Percentiles rank a stretch among this genome's conserved stretches.
Evolutionary conservation across 2,888 invertebrate genomes (phyloP).

Genomic region (Lysandra coridon): DNA sequence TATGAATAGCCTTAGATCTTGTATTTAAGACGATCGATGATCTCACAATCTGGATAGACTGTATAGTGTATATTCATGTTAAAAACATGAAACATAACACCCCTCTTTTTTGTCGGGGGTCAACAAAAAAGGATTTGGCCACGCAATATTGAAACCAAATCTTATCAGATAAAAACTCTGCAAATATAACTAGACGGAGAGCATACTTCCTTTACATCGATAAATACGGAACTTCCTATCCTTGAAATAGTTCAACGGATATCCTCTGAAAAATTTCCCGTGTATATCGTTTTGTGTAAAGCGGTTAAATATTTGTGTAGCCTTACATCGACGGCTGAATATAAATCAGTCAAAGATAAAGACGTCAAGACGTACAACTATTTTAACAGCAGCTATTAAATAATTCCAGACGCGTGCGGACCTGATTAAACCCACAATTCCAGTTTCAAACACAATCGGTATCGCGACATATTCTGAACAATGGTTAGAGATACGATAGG

Average conservation of each 20-base stretch:
- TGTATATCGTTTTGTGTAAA: background rate
- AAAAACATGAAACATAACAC: background rate
- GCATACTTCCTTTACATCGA: constrained; percentile 5
- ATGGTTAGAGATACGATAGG: constrained; percentile 71
- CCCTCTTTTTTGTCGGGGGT: too few relatives aligned
- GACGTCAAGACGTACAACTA: constrained; percentile 14
- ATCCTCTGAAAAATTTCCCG: background rate
- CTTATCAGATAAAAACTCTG: background rate
- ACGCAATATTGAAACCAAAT: background rate
- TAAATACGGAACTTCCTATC: background rate
- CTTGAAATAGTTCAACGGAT: background rate
- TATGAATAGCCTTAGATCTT: too few relatives aligned
- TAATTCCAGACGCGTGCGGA: constrained; percentile 63
- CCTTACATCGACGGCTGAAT: background rate
- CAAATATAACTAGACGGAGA: background rate
- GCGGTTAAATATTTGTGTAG: constrained; percentile 3
- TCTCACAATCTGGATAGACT: too few relatives aligned
- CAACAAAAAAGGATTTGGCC: background rate
- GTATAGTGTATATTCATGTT: background rate
- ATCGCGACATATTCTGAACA: constrained; percentile 77
- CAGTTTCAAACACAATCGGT: constrained; percentile 67
- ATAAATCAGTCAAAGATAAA: constrained; percentile 4
- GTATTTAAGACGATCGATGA: too few relatives aligned
- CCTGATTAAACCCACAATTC: constrained; percentile 69
- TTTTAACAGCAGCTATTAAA: constrained; percentile 38